These are phyloP conservation scores for Parazoanthus darwini DNA, from an alignment of 92 coral and sea anemone genomes.

Conservation along the genomic window DNA sequence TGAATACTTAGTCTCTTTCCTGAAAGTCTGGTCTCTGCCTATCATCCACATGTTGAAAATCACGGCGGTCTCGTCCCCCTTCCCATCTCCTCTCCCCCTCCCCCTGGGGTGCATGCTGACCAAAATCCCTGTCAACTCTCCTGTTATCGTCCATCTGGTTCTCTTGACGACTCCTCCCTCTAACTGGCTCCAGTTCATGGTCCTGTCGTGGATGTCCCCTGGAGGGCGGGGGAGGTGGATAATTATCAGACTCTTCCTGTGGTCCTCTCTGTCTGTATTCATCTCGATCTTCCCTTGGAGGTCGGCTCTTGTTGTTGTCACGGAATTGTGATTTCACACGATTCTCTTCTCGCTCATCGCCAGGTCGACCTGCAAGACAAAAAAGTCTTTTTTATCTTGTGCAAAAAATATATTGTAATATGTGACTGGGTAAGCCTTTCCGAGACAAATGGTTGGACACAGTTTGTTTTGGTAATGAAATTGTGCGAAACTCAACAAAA, in stretches of 20 bases:
- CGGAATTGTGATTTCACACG: constrained; percentile 28
- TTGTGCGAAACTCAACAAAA: too few species aligned
- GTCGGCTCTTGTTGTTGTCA: constrained; percentile 27
- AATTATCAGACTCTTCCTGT: constrained; percentile 16
- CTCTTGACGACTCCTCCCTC: constrained; percentile 33
- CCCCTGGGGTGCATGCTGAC: constrained; percentile 58
- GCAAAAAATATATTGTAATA: background rate
- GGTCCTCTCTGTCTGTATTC: constrained; percentile 33
- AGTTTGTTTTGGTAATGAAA: background rate
- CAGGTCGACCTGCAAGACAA: constrained; percentile 27
- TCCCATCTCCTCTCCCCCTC: constrained; percentile 69
- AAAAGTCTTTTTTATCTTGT: too few species aligned
- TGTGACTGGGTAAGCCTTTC: background rate
- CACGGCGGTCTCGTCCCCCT: constrained; percentile 56
- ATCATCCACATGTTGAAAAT: constrained; percentile 21
- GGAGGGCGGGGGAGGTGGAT: constrained; percentile 35
- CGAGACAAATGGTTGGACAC: background rate
- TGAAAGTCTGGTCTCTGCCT: constrained; percentile 24
- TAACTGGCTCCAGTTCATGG: constrained; percentile 17
- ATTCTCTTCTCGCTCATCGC: constrained; percentile 25
- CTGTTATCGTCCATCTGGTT: constrained; percentile 16
- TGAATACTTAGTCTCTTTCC: constrained; percentile 39
- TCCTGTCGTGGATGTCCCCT: constrained; percentile 35
- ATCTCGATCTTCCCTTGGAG: constrained; percentile 27
- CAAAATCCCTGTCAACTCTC: constrained; percentile 49